Percentiles rank a stretch among this genome's conserved stretches.
Conservation (phyloP, 2,888 invertebrate genomes). For the Mellilla xanthometata region DNA sequence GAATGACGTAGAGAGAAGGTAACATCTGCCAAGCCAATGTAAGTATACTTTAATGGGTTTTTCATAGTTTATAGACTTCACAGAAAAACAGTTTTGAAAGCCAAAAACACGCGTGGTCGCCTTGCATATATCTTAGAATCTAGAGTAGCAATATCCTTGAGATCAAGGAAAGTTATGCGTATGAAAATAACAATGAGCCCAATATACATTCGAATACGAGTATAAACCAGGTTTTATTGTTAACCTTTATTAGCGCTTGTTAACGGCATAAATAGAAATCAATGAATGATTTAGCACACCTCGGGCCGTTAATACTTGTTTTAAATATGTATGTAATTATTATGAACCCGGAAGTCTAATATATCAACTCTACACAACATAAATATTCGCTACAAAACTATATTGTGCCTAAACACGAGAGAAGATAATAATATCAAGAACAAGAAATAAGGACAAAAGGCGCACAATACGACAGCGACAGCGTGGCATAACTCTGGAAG, state of each 20-base stretch:
- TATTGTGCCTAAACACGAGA: constrained; percentile 1
- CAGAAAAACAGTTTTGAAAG: constrained; percentile 12
- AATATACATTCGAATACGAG: constrained; percentile 1
- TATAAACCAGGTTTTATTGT: no score
- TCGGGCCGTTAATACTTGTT: constrained; percentile 1
- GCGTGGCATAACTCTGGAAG: constrained; percentile 11
- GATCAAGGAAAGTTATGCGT: constrained; percentile 10
- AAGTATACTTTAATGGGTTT: constrained; percentile 20
- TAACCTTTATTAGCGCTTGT: constrained; percentile 10
- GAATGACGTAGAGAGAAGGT: constrained; percentile 9
- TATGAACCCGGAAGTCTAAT: background rate
- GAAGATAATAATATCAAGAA: constrained; percentile 6
- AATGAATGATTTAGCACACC: constrained; percentile 5
- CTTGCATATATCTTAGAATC: constrained; percentile 3
- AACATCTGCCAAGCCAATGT: constrained; percentile 5
- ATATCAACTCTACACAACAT: background rate
- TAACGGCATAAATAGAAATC: constrained; percentile 10
- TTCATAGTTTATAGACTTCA: constrained; percentile 18
- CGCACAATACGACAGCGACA: constrained; percentile 3
- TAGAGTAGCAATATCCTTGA: constrained; percentile 12
- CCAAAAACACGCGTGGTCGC: constrained; percentile 12
- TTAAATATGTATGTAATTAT: constrained; percentile 6
- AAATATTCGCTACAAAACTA: background rate
- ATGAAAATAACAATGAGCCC: constrained; percentile 8
- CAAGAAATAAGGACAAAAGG: constrained; percentile 7